These are phyloP conservation scores for Dolichoris vasculosae DNA, from an alignment of 1,140 invertebrate genomes.

Conservation along the genomic window DNA sequence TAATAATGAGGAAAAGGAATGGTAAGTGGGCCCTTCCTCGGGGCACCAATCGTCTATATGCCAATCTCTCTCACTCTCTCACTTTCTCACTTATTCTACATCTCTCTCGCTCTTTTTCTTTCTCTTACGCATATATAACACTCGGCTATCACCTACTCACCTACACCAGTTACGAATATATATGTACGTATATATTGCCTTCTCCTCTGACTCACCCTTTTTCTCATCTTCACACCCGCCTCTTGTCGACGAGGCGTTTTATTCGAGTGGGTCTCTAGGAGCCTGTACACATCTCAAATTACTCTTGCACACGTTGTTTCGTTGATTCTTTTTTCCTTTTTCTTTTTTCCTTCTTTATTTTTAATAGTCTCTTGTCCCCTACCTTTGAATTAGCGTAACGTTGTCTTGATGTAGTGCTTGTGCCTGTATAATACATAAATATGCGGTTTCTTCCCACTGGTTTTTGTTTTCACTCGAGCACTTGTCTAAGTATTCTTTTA, in stretches of 20 bases:
- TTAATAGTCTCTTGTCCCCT: not conserved
- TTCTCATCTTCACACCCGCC: constrained; percentile 4
- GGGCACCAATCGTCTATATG: constrained; percentile 63
- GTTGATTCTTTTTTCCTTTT: constrained; percentile 5
- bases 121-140: not conserved
- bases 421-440: not conserved
- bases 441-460: not conserved
- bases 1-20: constrained; percentile 73
- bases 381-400: not conserved
- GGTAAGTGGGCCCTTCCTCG: constrained; percentile 69
- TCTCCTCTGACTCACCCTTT: constrained; percentile 17
- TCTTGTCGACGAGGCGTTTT: constrained; percentile 6
- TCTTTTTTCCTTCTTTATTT: not conserved
- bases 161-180: not conserved
- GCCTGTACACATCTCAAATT: constrained; percentile 15
- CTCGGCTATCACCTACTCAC: not conserved
- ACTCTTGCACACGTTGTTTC: constrained; percentile 12
- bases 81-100: not conserved
- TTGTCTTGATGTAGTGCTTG: not conserved
- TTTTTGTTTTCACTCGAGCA: not conserved
- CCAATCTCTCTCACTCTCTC: constrained; percentile 18
- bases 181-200: not conserved
- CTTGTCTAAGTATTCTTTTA: not conserved
- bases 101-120: constrained; percentile 3
- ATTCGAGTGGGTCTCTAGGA: constrained; percentile 14